Base-by-base conservation (phyloP, 2,888 invertebrate species). In the Hyppa rectilinea region DNA sequence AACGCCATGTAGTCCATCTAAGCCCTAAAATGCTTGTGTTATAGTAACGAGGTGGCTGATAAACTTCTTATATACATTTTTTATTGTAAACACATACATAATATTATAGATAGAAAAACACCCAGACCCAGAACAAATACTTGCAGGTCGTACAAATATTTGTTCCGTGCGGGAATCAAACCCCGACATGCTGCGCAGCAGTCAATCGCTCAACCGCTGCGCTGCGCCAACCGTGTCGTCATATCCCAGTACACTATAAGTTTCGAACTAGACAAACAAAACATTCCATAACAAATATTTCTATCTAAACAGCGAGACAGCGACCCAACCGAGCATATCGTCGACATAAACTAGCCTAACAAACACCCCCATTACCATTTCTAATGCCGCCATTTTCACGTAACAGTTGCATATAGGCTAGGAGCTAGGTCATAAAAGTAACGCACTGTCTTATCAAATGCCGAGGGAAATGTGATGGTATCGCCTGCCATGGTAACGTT, bases 391-490 rank as follows among this genome's bases (percentile, higher is more conserved):
- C 66, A 81, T 85, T 87, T 82, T 78, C 85, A 81, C 83, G 85
- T 85, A 83, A 85, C 84, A 83, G 71, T 82, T 82, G 73, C 86
- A 74, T 82, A 72, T 83, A 70, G 64, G 52, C 74, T 71, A 81
- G 66, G 79, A 69, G 68, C 70, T 73, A 78, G 72, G 71, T 52
- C 71, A 88, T 89, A 89, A 89, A 89, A 88, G 83, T 85, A 87
- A 88, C 88, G 86, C 86, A 87, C 77, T 86, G 87, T 87, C 90
- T 91, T 91, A 91, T 91, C 91, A 91, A 87, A 90, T 89, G 90
- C 89, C 89, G 87, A 84, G 86, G 89, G 81, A 87, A 87, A 87
- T 88, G 88, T 86, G 89, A 87, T 88, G 85, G 83, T 84, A 85
- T 84, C 87, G 84, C 74, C 74, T 83, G 78, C 83, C 81, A 86